Percentiles rank a stretch among this genome's conserved stretches.
Conservation (phyloP, 2,888 invertebrate species). For the Drosophila kuntzei region DNA sequence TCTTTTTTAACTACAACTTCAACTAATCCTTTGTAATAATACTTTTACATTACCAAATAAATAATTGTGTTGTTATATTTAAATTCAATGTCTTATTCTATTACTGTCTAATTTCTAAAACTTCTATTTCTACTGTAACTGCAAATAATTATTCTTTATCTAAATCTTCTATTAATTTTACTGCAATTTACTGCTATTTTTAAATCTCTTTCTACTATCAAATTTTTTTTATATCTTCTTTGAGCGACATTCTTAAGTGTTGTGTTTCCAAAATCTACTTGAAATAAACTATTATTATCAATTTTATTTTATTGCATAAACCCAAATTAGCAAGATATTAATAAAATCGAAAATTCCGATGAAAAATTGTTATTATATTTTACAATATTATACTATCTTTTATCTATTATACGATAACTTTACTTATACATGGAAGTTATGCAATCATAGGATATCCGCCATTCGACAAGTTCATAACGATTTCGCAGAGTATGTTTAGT, state of each 20-base stretch:
- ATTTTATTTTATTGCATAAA: too few relatives aligned
- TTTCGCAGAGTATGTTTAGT: neutral
- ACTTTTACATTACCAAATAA: neutral
- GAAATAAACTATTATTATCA: neutral
- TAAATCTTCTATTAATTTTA: too few relatives aligned
- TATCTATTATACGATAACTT: neutral
- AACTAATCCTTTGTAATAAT: neutral
- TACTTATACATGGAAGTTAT: neutral
- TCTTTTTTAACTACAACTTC: neutral
- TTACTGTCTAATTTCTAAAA: too few relatives aligned
- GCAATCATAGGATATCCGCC: constrained; percentile 13
- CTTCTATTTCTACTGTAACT: too few relatives aligned
- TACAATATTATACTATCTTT: too few relatives aligned
- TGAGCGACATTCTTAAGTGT: neutral
- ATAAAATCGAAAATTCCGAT: neutral
- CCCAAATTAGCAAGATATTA: neutral
- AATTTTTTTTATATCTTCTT: neutral
- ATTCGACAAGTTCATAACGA: constrained; percentile 9
- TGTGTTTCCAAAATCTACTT: neutral
- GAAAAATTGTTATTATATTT: neutral
- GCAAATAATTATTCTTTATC: too few relatives aligned
- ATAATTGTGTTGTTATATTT: neutral
- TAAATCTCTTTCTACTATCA: neutral
- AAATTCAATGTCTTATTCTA: too few relatives aligned
- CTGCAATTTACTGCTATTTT: too few relatives aligned